These are phyloP conservation scores for Oncorhynchus mykiss DNA, from an alignment of 2,113 vertebrate genomes.

Conservation along the genomic window DNA sequence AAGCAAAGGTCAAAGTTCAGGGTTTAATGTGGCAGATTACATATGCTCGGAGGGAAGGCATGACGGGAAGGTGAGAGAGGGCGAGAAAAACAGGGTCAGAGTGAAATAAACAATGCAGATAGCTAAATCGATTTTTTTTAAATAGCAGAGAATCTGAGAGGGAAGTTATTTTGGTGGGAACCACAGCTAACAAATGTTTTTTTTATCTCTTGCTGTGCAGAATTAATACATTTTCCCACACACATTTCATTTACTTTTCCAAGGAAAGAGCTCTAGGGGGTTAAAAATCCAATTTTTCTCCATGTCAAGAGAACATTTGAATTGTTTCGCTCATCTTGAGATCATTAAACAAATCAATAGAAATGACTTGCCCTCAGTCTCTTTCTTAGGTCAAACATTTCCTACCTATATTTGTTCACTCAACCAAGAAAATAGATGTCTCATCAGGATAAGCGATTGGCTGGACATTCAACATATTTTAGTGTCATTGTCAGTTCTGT, in stretches of 20 bases:
- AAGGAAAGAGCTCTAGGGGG: neutral
- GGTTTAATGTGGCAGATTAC: constrained; percentile 30
- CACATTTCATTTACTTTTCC: neutral
- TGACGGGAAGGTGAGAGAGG: neutral
- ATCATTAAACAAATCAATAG: neutral
- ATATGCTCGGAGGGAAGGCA: constrained; percentile 13
- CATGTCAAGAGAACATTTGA: neutral
- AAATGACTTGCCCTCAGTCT: neutral
- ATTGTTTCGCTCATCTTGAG: neutral
- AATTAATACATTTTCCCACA: neutral
- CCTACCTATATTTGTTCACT: neutral
- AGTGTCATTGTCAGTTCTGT: neutral
- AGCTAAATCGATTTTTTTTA: neutral
- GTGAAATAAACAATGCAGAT: constrained; percentile 1
- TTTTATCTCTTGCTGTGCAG: neutral
- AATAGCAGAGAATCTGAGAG: neutral
- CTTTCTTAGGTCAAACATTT: neutral
- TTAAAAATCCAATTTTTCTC: neutral
- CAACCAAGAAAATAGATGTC: neutral
- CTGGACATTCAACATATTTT: neutral
- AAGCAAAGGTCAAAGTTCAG: constrained; percentile 14
- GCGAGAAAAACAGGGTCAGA: neutral
- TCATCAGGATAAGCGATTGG: neutral
- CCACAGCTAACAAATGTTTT: neutral
- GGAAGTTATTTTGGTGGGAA: neutral